Evolutionary conservation across 2,113 vertebrate genomes (phyloP).

Genomic region (Notarius quadriscutis): DNA sequence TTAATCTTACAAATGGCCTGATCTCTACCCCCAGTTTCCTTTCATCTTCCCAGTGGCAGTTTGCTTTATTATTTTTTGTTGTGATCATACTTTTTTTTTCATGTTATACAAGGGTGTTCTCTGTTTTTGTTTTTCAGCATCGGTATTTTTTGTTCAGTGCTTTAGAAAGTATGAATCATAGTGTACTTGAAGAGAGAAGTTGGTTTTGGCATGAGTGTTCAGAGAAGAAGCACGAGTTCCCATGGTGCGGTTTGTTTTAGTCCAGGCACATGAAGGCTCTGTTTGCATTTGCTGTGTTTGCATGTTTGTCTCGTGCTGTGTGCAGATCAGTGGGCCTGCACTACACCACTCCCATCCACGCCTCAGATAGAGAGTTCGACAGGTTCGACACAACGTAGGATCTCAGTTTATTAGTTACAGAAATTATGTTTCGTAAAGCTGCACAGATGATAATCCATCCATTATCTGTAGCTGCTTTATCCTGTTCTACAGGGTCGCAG

Average conservation of each 20-base stretch:
- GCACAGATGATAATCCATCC: neutral
- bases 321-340: neutral
- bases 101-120: slow-evolving; percentile 15
- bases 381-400: neutral
- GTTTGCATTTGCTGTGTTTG: slow-evolving; percentile 22
- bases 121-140: neutral
- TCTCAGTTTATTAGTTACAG: neutral
- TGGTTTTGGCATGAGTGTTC: neutral
- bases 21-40: slow-evolving; percentile 5
- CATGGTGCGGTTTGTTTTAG: slow-evolving; percentile 13
- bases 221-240: neutral
- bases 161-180: slow-evolving; percentile 11
- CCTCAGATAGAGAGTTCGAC: neutral
- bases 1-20: slow-evolving; percentile 45
- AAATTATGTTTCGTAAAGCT: neutral
- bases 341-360: slow-evolving; percentile 25
- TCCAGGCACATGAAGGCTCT: slow-evolving; percentile 22
- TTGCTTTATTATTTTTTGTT: slow-evolving; percentile 30
- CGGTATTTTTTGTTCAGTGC: neutral
- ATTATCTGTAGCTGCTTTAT: too few relatives aligned
- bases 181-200: neutral
- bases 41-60: slow-evolving; percentile 30
- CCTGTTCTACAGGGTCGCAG: too few relatives aligned
- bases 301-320: neutral
- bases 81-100: slow-evolving; percentile 4